Evolutionary conservation across 2,113 vertebrate species (phyloP).

Genomic region (Microcebus jonahi): DNA sequence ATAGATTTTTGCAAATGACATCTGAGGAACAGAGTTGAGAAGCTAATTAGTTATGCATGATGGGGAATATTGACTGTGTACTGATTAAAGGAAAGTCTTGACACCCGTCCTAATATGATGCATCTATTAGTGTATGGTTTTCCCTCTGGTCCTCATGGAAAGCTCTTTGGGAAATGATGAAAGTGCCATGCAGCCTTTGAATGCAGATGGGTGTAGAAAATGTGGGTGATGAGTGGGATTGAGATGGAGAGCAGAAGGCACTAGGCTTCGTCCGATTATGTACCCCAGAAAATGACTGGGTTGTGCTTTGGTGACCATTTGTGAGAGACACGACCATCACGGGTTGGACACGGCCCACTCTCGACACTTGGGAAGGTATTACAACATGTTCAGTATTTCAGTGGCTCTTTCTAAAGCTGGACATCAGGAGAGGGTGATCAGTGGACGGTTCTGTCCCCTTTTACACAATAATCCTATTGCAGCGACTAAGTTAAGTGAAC

Average conservation of each 20-base stretch:
- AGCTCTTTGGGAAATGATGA: conserved; percentile 65
- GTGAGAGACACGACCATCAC: neutral
- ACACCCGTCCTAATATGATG: conserved; percentile 60
- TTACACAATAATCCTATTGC: neutral
- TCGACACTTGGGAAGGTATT: neutral
- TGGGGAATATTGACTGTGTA: conserved; percentile 73
- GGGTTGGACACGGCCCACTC: neutral
- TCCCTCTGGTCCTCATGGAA: conserved; percentile 63
- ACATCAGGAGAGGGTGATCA: neutral
- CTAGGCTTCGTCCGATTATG: neutral
- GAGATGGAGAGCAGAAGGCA: neutral
- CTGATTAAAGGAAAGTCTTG: conserved; percentile 77
- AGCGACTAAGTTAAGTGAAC: neutral
- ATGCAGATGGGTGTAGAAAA: conserved; percentile 53
- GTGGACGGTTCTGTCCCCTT: neutral
- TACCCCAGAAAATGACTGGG: neutral
- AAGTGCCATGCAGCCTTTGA: conserved; percentile 64
- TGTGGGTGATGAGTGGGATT: neutral
- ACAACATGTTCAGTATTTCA: neutral
- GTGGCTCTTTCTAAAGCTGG: neutral
- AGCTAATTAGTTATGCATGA: conserved; percentile 84
- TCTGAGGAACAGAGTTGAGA: conserved; percentile 80
- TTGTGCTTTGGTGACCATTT: neutral
- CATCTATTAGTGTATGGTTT: conserved; percentile 65
- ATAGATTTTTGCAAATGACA: conserved; percentile 82